These are phyloP conservation scores for Sphaerophoria rueppellii DNA, from an alignment of 2,888 invertebrate species.

Conservation along the genomic window DNA sequence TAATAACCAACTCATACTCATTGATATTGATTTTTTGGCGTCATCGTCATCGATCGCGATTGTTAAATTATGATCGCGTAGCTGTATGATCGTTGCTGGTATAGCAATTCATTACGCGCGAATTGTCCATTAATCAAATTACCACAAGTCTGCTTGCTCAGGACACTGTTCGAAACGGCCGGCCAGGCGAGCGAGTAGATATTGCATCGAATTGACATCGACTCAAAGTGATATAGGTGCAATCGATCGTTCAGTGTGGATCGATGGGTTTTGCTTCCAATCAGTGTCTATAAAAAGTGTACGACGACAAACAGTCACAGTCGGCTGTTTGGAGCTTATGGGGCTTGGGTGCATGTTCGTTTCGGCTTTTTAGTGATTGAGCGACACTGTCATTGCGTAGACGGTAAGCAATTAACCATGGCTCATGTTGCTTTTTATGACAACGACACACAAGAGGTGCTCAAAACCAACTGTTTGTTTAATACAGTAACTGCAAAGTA, in stretches of 20 bases:
- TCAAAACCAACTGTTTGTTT: conserved; percentile 47
- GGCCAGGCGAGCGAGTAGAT: background rate
- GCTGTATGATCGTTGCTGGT: conserved; percentile 12
- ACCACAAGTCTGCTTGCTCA: conserved; percentile 56
- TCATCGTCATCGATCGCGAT: background rate
- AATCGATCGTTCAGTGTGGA: conserved; percentile 59
- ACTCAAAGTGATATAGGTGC: conserved; percentile 49
- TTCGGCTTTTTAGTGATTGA: conserved; percentile 60
- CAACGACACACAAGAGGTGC: conserved; percentile 71
- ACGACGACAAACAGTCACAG: background rate
- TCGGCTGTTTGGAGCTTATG: background rate
- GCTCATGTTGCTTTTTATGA: conserved; percentile 65
- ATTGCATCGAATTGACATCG: conserved; percentile 64
- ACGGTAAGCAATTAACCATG: conserved; percentile 72
- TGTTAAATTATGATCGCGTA: conserved; percentile 14
- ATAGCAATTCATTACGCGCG: conserved; percentile 63
- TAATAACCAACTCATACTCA: conserved; percentile 43
- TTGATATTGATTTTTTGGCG: conserved; percentile 64
- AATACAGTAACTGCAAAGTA: background rate
- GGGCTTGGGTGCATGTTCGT: background rate
- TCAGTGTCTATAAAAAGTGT: conserved; percentile 25
- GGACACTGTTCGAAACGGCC: conserved; percentile 32
- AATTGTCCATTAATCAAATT: conserved; percentile 71
- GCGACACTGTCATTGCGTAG: conserved; percentile 71
- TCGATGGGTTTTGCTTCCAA: conserved; percentile 61